Conservation (phyloP, 2,113 vertebrate species). For the Nycticorax nycticorax region DNA sequence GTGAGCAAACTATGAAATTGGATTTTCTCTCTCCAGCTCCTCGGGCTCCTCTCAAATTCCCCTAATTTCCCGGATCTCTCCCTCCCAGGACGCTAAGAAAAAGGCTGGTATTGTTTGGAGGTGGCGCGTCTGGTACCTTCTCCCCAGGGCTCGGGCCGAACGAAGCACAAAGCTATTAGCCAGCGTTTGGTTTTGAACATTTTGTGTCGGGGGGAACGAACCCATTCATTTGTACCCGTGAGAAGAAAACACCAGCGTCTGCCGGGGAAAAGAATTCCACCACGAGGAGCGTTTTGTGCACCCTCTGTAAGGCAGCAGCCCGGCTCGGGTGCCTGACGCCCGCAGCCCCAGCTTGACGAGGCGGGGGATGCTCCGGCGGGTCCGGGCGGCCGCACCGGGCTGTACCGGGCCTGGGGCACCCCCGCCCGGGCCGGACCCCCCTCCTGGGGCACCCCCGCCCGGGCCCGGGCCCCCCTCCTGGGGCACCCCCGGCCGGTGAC, state of each 20-base stretch:
- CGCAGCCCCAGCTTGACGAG: accelerated
- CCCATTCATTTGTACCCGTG: not conserved
- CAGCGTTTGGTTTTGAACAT: not conserved
- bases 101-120: not conserved
- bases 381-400: not conserved
- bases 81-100: not conserved
- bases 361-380: accelerated
- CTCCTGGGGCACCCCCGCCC: too few species aligned
- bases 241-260: not conserved
- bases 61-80: not conserved
- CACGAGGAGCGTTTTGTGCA: not conserved
- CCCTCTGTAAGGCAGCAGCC: not conserved
- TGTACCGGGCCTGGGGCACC: too few species aligned
- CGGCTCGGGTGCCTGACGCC: not conserved
- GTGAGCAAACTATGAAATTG: not conserved
- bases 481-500: too few species aligned
- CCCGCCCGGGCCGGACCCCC: too few species aligned
- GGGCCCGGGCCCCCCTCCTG: too few species aligned
- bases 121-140: accelerated
- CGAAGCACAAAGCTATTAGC: not conserved
- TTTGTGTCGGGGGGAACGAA: accelerated
- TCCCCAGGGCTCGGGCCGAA: not conserved
- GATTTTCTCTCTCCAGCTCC: not conserved
- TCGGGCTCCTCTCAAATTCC: not conserved
- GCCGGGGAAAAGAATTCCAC: not conserved